Evolutionary conservation across 2,797 vertebrate species (phyloP), one percentile per base, ranked within the genome.

Genomic region (Sebastes itinus): DNA sequence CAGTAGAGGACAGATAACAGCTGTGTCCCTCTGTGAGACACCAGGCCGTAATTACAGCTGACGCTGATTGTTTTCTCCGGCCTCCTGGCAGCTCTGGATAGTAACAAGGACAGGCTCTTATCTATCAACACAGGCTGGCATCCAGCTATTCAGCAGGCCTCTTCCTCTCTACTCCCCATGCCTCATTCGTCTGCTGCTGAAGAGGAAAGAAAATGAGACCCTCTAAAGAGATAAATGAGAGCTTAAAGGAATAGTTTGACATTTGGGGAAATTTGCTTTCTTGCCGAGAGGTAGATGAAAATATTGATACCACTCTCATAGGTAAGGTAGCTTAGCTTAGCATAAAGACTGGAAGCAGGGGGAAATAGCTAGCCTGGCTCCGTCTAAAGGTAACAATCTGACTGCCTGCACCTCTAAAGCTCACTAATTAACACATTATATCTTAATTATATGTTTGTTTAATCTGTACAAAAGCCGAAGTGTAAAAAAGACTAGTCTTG

Each of bases 41-140:
- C 12, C 5, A 77, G 13, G 58, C 56, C 38, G 16, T 81, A 81
- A 90, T 91, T 82, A 84, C 69, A 82, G 38, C 60, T 66, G 74
- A 81, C 72, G 33, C 85, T 70, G 72, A 84, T 81, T 84, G 87
- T 91, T 81, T 77, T 71, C 73, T 72, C 62, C 38, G 12, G 72
- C 61, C 69, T 73, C 72, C 80, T 77, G 68, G 82, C 86, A 79
- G 80, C 77, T 86, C 77, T 86, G 85, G 83, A 86, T 58, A 88
- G 83, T 74, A 78, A 76, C 74, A 83, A 71, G 30, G 25, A 82
- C 67, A 35, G 35, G 49, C 68, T 82, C 75, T 92, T 92, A 92
- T 94, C 92, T 92, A 6, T 56, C 20, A 80, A 66, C 70, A 59
- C 82, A 87, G 77, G 56, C 72, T 80, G 75, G 61, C 85, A 71